A percentile compares a stretch with the other conserved stretches of the same genome.
phyloP scores from a whole-genome alignment of 2,797 vertebrate species.

The Strix occidentalis region DNA sequence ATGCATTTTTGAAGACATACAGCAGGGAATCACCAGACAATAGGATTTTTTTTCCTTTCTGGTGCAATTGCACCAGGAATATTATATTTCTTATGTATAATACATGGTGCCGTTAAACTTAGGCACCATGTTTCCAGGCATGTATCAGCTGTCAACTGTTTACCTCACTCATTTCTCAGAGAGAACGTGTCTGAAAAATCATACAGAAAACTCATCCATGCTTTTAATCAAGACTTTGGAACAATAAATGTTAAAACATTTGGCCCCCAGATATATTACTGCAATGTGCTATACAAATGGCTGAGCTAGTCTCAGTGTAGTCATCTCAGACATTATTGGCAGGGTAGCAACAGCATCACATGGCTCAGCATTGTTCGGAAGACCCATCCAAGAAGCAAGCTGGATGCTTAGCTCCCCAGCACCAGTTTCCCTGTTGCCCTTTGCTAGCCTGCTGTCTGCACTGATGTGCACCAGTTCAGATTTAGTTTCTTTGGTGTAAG shows the following conservation, averaged over 20 bases:
- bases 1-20: background rate
- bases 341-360: background rate
- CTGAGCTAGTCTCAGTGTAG: background rate
- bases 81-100: background rate
- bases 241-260: background rate
- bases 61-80: background rate
- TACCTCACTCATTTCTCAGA: background rate
- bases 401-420: background rate
- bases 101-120: background rate
- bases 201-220: background rate
- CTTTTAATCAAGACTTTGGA: background rate
- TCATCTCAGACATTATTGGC: background rate
- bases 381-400: background rate
- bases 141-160: background rate
- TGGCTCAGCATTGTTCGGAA: background rate
- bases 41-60: background rate
- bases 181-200: background rate
- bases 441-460: background rate
- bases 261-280: background rate
- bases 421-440: background rate
- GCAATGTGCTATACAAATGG: background rate
- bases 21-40: background rate
- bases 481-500: background rate
- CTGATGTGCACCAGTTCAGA: background rate
- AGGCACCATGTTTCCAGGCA: background rate